Conservation (phyloP, 2,888 invertebrate genomes). For the Trachelus iudaicus region DNA sequence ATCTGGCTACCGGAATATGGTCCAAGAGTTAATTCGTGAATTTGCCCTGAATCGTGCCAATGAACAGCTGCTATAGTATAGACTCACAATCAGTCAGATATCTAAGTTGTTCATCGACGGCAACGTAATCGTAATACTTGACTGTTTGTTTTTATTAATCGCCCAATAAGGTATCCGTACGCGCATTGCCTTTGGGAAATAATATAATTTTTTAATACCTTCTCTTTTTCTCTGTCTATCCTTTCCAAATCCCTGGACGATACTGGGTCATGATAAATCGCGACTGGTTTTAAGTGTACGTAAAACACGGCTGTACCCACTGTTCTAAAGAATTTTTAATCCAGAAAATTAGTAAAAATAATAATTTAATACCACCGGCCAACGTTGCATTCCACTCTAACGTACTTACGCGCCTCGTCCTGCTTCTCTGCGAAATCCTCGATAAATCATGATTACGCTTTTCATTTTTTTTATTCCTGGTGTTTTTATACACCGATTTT, state of each 20-base stretch:
- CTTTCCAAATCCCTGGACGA: not conserved
- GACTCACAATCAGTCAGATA: not conserved
- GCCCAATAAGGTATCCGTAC: not conserved
- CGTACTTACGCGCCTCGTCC: slow-evolving; percentile 5
- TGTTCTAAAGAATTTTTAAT: slow-evolving; percentile 7
- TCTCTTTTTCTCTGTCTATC: not conserved
- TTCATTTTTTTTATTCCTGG: slow-evolving; percentile 2
- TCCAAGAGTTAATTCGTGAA: too few relatives aligned
- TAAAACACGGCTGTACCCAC: not conserved
- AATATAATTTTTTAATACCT: not conserved
- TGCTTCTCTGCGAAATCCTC: slow-evolving; percentile 11
- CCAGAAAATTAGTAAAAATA: slow-evolving; percentile 16
- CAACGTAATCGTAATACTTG: not conserved
- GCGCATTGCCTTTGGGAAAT: not conserved
- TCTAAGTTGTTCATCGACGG: not conserved
- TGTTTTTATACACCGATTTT: not conserved
- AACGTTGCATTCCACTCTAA: slow-evolving; percentile 6
- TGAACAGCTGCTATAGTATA: too few relatives aligned
- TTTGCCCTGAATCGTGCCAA: too few relatives aligned
- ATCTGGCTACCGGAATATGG: too few relatives aligned
- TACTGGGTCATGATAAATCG: not conserved
- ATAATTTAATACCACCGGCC: slow-evolving; percentile 11
- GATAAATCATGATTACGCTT: slow-evolving; percentile 24
- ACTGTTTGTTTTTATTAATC: not conserved
- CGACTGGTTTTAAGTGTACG: not conserved